A percentile compares a stretch with the other conserved stretches of the same genome.
These are phyloP conservation scores for Odontothrips loti DNA, from an alignment of 2,888 invertebrate genomes.

Conservation along the genomic window DNA sequence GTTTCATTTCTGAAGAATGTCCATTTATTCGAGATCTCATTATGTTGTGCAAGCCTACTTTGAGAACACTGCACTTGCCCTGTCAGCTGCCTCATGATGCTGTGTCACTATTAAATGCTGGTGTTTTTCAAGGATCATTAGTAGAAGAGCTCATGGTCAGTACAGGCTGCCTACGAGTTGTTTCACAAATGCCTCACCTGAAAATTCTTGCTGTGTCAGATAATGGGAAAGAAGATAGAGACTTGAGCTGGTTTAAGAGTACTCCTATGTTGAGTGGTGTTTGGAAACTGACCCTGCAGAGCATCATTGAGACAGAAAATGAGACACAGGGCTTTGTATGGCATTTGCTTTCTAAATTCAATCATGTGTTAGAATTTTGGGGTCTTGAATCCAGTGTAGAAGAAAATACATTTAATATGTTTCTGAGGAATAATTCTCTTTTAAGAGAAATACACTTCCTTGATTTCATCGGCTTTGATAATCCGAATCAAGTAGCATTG, in stretches of 20 bases:
- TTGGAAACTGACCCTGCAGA: not conserved
- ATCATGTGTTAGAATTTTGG: not conserved
- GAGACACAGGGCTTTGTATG: not conserved
- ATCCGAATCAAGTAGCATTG: not conserved
- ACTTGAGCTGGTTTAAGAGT: not conserved
- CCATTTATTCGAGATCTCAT: constrained; percentile 12
- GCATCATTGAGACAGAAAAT: not conserved
- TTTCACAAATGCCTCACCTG: not conserved
- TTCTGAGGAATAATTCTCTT: not conserved
- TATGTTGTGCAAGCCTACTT: constrained; percentile 3
- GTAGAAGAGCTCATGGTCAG: not conserved
- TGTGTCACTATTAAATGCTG: not conserved
- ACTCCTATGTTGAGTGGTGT: not conserved
- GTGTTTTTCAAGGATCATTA: not conserved
- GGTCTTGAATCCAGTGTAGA: not conserved
- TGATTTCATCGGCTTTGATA: not conserved
- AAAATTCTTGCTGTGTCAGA: not conserved
- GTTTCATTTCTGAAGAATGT: constrained; percentile 14
- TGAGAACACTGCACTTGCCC: not conserved
- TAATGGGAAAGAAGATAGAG: constrained; percentile 12
- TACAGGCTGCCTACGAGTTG: not conserved
- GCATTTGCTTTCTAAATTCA: constrained; percentile 9
- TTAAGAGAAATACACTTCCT: not conserved
- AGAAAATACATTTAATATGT: constrained; percentile 10
- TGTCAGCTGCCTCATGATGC: constrained; percentile 9